Evolutionary conservation across 2,797 vertebrate species (phyloP), one percentile per base, ranked within the genome.

Genomic region (Sardinella longiceps): DNA sequence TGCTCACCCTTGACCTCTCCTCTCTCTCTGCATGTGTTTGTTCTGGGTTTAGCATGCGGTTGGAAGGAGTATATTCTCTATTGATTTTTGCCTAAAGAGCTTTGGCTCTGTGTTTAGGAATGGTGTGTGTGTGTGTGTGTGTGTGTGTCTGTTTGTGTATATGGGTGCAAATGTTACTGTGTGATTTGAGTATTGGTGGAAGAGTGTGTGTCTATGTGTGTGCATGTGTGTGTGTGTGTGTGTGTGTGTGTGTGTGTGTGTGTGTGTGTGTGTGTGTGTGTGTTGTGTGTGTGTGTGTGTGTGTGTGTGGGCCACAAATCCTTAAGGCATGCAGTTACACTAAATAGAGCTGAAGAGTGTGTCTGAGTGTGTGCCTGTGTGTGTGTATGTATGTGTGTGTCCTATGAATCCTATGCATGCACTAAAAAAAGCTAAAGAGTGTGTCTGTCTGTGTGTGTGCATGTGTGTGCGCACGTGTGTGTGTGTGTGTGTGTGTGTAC

Each of bases 41-140:
- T 60, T 25, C 56, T 20, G 87, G 87, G 86, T 89, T 86, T 86
- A n/a, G 20, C n/a, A 20, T 45, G 83, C 7, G 11, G 23, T 60
- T 60, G 56, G 23, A 60, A 60, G n/a, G 33, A 58, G 89, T 93
- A 87, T 89, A 91, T 91, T 84, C 85, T 45, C 84, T 90, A 92
- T 91, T 90, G 91, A 93, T 93, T 89, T 87, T 45, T 56, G 80
- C 81, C 25, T 88, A 10, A 58, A 74, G 86, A 81, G 92, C 56
- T 70, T 46, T 48, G 77, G 37, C 82, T 60, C 56, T 0, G 1
- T 60, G n/a, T 60, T 60, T 60, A 56, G 53, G 53, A 5, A n/a
- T 56, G 53, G 53, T 56, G 53, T 56, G 53, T 56, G 18, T 20
- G 51, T 20, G 3, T n/a, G 10, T 60, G 6, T 60, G n/a, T 60